These are phyloP conservation scores for Aplysia californica DNA, from an alignment of 1,140 invertebrate genomes.

Conservation along the genomic window DNA sequence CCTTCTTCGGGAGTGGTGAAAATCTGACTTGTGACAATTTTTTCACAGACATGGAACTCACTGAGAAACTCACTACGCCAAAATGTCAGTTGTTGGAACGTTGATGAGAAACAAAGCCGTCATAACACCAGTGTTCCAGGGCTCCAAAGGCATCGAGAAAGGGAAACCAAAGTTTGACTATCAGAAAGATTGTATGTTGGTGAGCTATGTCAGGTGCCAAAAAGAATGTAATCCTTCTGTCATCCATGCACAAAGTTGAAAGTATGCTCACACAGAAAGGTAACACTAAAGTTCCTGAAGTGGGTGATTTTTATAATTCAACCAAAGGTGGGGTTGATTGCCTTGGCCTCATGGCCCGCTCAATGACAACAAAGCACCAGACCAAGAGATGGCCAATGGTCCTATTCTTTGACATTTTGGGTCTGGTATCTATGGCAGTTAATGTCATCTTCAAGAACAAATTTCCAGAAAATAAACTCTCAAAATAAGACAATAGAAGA, in stretches of 20 bases:
- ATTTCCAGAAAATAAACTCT: constrained; percentile 19
- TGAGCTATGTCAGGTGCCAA: constrained; percentile 60
- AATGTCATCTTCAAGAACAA: constrained; percentile 25
- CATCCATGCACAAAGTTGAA: constrained; percentile 43
- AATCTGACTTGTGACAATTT: constrained; percentile 37
- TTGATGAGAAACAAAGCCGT: constrained; percentile 1
- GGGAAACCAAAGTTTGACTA: constrained; percentile 31
- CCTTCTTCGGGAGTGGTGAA: no score
- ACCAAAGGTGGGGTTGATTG: constrained; percentile 52
- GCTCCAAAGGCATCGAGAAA: neutral
- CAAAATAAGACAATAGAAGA: neutral
- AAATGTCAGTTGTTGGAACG: constrained; percentile 4
- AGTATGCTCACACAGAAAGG: neutral
- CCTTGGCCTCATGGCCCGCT: constrained; percentile 41
- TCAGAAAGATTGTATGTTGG: constrained; percentile 45
- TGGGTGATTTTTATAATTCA: constrained; percentile 65
- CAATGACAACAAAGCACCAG: constrained; percentile 29
- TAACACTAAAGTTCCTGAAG: constrained; percentile 57
- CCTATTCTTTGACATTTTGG: constrained; percentile 40
- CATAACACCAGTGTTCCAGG: constrained; percentile 20
- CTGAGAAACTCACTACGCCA: constrained; percentile 9
- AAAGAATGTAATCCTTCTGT: constrained; percentile 59
- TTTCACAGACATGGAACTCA: constrained; percentile 24
- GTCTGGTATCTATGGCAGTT: constrained; percentile 32
- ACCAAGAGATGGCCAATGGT: neutral